Conservation (phyloP, 2,797 vertebrate genomes). For the Epinephelus malabaricus region DNA sequence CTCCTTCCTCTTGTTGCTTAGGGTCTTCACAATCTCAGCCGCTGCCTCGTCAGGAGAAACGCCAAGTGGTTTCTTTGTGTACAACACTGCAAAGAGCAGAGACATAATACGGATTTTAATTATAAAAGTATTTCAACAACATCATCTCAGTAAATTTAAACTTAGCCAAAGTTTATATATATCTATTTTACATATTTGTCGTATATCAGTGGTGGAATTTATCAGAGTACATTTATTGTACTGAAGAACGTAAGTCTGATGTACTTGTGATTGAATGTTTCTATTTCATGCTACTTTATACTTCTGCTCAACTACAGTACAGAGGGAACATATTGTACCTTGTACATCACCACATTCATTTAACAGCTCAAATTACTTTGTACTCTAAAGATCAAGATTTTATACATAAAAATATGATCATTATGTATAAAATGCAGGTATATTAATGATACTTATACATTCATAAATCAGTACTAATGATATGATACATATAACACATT, state of each 20-base stretch:
- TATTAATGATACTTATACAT: too few species aligned
- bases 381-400: neutral
- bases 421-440: too few species aligned
- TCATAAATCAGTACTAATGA: too few species aligned
- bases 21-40: slow-evolving; percentile 87
- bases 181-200: neutral
- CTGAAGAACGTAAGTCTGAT: neutral
- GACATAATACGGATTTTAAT: neutral
- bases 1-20: slow-evolving; percentile 91
- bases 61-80: slow-evolving; percentile 87
- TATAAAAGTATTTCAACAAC: neutral
- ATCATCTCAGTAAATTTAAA: neutral
- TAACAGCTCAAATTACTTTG: too few species aligned
- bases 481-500: too few species aligned
- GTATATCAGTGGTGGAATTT: neutral
- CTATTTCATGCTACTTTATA: neutral
- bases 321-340: neutral
- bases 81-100: slow-evolving; percentile 83
- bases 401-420: too few species aligned
- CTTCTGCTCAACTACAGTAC: too few species aligned
- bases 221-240: neutral
- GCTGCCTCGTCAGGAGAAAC: slow-evolving; percentile 89
- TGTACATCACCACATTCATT: neutral
- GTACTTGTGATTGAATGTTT: neutral
- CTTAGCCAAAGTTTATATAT: neutral